phyloP scores from a whole-genome alignment of 2,797 vertebrate genomes.

The Takifugu rubripes region DNA sequence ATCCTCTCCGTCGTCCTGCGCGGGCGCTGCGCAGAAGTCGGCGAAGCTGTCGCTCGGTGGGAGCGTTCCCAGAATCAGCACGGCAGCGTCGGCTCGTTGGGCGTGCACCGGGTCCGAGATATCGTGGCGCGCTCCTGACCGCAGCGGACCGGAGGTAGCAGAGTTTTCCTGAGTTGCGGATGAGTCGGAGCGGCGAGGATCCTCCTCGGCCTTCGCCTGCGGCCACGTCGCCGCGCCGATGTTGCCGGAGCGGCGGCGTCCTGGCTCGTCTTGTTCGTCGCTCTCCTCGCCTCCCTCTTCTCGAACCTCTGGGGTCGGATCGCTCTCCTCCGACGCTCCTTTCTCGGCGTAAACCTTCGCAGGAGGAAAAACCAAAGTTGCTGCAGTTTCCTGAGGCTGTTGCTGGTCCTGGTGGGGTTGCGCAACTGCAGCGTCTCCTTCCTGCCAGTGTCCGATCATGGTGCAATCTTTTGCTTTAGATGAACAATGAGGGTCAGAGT shows the following conservation, averaged over 20 bases:
- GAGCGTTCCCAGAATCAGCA: constrained; percentile 64
- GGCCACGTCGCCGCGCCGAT: constrained; percentile 19
- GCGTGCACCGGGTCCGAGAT: neutral
- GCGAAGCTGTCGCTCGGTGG: constrained; percentile 91
- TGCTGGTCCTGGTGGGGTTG: constrained; percentile 49
- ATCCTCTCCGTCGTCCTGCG: constrained; percentile 70
- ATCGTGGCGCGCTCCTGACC: constrained; percentile 1
- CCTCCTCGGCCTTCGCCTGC: constrained; percentile 16
- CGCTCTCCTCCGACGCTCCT: constrained; percentile 22
- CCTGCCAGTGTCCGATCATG: constrained; percentile 43
- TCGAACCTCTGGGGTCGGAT: constrained; percentile 9
- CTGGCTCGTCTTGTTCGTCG: constrained; percentile 56
- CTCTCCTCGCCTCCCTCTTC: constrained; percentile 49
- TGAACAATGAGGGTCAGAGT: constrained; percentile 41
- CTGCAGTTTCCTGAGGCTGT: constrained; percentile 45
- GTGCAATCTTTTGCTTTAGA: constrained; percentile 28
- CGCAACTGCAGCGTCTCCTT: constrained; percentile 21
- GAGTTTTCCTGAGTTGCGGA: constrained; percentile 57
- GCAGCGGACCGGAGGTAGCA: constrained; percentile 49
- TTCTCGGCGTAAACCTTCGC: constrained; percentile 38
- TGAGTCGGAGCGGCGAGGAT: constrained; percentile 11
- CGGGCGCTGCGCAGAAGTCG: constrained; percentile 89
- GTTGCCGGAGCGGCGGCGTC: constrained; percentile 8
- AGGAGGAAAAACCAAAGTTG: constrained; percentile 19
- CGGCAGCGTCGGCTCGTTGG: constrained; percentile 26